Evolutionary conservation across 1,140 invertebrate genomes (phyloP).

Genomic region (Drosophila hydei): DNA sequence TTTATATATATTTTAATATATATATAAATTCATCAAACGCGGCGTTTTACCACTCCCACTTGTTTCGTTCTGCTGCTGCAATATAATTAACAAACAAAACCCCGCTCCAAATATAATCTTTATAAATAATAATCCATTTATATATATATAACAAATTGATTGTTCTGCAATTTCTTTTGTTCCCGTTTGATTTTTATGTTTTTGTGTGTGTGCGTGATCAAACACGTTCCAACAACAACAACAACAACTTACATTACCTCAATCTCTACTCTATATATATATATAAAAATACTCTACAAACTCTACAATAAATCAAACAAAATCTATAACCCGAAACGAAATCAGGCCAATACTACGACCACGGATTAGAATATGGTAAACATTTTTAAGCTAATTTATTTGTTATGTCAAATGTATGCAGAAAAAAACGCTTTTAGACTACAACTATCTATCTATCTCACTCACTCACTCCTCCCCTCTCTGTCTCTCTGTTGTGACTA

Average conservation of each 20-base stretch:
- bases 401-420: constrained; percentile 64
- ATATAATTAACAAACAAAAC: constrained; percentile 4
- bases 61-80: constrained; percentile 19
- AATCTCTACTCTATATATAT: constrained; percentile 12
- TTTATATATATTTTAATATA: background rate
- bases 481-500: constrained; percentile 5
- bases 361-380: constrained; percentile 96
- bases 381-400: constrained; percentile 83
- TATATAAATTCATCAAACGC: constrained; percentile 8
- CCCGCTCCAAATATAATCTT: background rate
- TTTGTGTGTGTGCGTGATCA: constrained; percentile 60
- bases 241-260: constrained; percentile 1
- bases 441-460: constrained; percentile 10
- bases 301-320: constrained; percentile 32
- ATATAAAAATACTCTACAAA: constrained; percentile 1
- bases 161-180: constrained; percentile 10
- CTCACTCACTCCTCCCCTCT: background rate
- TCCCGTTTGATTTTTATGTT: constrained; percentile 6
- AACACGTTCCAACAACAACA: constrained; percentile 55
- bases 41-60: constrained; percentile 1
- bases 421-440: constrained; percentile 60
- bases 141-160: constrained; percentile 5
- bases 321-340: constrained; percentile 44
- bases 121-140: constrained; percentile 3
- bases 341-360: constrained; percentile 92